Evolutionary conservation across 1,140 invertebrate species (phyloP).

Genomic region (Cyphomyrmex costatus): DNA sequence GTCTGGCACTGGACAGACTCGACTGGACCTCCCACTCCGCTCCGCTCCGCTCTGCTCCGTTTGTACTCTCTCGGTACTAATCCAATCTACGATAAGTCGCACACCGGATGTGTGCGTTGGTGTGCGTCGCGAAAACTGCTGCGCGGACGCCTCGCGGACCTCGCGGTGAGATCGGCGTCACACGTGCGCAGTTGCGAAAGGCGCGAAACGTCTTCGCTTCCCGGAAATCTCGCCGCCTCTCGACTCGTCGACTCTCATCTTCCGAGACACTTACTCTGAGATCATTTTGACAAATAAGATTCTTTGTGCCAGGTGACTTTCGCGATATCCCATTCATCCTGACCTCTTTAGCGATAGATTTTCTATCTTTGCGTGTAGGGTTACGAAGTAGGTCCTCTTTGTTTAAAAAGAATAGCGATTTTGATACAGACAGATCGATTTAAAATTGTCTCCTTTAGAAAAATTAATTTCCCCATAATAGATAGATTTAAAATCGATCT

Average conservation of each 20-base stretch:
- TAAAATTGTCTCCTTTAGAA: too few species aligned
- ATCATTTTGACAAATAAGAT: not conserved
- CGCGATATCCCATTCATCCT: not conserved
- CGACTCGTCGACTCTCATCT: too few species aligned
- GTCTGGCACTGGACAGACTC: not conserved
- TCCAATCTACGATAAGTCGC: not conserved
- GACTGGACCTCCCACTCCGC: not conserved
- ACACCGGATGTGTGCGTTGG: not conserved
- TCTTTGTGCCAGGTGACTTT: not conserved
- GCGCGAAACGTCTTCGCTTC: slow-evolving; percentile 26
- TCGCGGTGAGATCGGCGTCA: slow-evolving; percentile 3
- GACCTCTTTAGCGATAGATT: not conserved
- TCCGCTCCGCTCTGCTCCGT: not conserved
- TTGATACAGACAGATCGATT: too few species aligned
- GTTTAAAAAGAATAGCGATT: too few species aligned
- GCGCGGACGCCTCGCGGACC: slow-evolving; percentile 15
- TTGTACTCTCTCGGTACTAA: not conserved
- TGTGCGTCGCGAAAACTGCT: not conserved
- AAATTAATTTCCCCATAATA: too few species aligned
- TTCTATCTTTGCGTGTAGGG: not conserved
- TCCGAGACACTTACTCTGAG: not conserved
- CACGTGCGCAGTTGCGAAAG: slow-evolving; percentile 36
- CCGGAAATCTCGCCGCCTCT: not conserved
- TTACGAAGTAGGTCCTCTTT: too few species aligned
- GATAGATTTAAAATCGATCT: too few species aligned